Evolutionary conservation across 2,797 vertebrate species (phyloP).

Genomic region (Hozukius guyotensis): DNA sequence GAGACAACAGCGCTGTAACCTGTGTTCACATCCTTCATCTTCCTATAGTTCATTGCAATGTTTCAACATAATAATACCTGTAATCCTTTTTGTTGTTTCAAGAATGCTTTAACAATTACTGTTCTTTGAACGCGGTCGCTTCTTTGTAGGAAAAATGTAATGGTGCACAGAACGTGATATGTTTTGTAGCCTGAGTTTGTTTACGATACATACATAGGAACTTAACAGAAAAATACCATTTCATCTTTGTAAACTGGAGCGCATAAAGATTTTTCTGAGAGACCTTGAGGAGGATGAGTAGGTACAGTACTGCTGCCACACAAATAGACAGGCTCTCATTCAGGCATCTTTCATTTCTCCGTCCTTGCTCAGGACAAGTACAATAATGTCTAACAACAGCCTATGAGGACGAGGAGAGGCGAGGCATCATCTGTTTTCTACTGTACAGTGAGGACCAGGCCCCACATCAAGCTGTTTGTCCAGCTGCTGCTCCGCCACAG

Average conservation of each 20-base stretch:
- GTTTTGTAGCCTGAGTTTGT: not conserved
- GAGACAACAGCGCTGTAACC: not conserved
- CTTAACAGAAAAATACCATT: not conserved
- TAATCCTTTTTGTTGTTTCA: not conserved
- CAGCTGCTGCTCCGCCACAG: constrained; percentile 29
- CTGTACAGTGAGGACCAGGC: not conserved
- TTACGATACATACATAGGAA: no score
- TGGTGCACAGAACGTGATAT: not conserved
- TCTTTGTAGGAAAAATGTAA: not conserved
- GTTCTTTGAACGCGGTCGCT: not conserved
- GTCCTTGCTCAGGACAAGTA: not conserved
- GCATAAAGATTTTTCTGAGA: not conserved
- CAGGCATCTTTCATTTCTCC: not conserved
- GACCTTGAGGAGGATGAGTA: not conserved
- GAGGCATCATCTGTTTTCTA: constrained; percentile 11
- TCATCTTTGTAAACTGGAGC: not conserved
- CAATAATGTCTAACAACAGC: not conserved
- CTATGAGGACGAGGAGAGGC: not conserved
- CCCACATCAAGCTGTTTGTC: constrained; percentile 39
- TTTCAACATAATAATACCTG: not conserved
- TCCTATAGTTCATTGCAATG: no score
- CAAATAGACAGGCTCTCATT: not conserved
- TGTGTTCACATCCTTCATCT: not conserved
- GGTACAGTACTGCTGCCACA: not conserved
- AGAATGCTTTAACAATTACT: not conserved